Evolutionary conservation across 2,888 invertebrate species (phyloP).

Genomic region (Dendrolimus pini): DNA sequence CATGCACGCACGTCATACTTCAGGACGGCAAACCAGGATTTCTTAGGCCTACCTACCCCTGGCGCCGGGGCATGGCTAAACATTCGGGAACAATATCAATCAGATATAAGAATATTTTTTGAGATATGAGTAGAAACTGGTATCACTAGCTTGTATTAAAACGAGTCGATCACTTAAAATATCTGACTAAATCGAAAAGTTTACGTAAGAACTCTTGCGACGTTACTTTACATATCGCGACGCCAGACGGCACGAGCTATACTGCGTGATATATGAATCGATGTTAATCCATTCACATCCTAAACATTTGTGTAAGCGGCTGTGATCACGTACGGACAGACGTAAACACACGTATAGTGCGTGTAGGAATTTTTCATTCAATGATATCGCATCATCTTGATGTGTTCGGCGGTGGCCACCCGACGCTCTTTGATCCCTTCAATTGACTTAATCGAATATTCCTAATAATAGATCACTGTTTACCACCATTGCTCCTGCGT

Average conservation of each 20-base stretch:
- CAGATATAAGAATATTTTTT: no score
- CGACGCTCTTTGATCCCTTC: conserved; percentile 38
- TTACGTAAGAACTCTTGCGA: not conserved
- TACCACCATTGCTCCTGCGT: conserved; percentile 26
- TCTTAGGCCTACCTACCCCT: no score
- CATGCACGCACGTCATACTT: no score
- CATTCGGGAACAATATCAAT: no score
- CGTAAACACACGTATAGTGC: conserved; percentile 26
- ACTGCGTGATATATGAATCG: conserved; percentile 4
- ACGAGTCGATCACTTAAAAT: not conserved
- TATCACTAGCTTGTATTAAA: no score
- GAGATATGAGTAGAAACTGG: no score
- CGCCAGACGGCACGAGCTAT: conserved; percentile 2
- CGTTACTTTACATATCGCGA: not conserved
- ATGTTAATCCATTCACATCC: conserved; percentile 3
- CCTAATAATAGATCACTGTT: conserved; percentile 43
- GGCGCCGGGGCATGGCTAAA: no score
- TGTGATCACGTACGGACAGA: conserved; percentile 17
- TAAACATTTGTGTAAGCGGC: conserved; percentile 6
- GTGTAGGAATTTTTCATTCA: conserved; percentile 38
- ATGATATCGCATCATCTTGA: conserved; percentile 27
- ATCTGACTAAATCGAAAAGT: not conserved
- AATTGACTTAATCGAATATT: conserved; percentile 60
- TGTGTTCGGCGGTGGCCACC: conserved; percentile 8
- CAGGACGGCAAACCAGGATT: no score